Base-by-base conservation (phyloP, 2,888 invertebrate species). In the Stomorhina lunata region DNA sequence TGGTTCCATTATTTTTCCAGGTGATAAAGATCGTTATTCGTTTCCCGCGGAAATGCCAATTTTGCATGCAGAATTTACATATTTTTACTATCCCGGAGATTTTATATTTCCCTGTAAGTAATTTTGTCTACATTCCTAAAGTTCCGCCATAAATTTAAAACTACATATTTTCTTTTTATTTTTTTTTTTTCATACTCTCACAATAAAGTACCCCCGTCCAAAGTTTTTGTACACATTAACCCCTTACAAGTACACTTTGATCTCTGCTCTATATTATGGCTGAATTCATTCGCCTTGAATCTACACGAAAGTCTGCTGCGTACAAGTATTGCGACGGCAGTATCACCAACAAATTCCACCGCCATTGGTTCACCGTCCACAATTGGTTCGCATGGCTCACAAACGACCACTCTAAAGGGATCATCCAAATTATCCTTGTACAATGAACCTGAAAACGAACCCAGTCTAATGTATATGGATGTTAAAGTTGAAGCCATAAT, bases 11-110 rank as follows among this genome's bases (percentile, higher is more conserved):
- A 37, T 2, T 25, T 37, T 88, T 88, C 53, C 88, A 93, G 96
- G 96, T 55, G 95, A 95, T 88, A 93, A 94, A 87, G 95, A 95
- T 88, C 94, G 95, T 84, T 95, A 96, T 86, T 95, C 95, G 29
- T 92, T 98, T 84, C 99, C 99, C 0, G 95, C 95, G 9, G 98
- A 98, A 89, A 95, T 97, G 86, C 96, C 97, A 17, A 94, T 98
- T 29, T 89, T 99, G n/a, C 99, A 99, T 91, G 95, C 98, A 0
- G 99, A 99, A 90, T 96, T 98, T 85, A 98, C 98, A 0, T 97
- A 97, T 90, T 99, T 97, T 91, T 99, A 99, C 90, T 98, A 98
- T 89, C 98, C 98, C 0, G 97, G 96, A 53, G 97, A 97, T 88
- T 94, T 95, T 76, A 95, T 95, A 87, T 97, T 97, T 92, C 97